Evolutionary conservation across 2,797 vertebrate species (phyloP), one percentile per base, ranked within the genome.

Genomic region (Trematomus bernacchii): DNA sequence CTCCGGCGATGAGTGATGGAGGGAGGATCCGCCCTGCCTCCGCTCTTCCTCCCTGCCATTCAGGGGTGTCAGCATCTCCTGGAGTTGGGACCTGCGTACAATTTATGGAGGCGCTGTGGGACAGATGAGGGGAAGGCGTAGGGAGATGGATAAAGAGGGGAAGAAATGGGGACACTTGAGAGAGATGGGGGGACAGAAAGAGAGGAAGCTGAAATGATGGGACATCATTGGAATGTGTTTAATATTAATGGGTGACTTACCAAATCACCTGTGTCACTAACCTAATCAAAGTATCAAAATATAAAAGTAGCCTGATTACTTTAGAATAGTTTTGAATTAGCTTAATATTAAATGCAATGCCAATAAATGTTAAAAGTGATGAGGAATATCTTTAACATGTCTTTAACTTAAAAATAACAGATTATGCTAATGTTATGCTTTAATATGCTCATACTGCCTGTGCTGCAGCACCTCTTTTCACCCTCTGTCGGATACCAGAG

Each of bases 1-100:
- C 64, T 60, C 74, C 6, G 10, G 66, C 78, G 75, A 73, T 86
- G 83, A 87, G 66, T 82, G 88, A 89, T 76, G 62, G 82, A 83
- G 74, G 80, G 64, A 66, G 71, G 85, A 83, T 81, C 76, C 48
- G 69, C 64, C 71, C 66, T 43, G 71, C 54, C 47, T 77, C 66
- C 4, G 0, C 48, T 66, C 77, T 73, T 69, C 76, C 82, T 80
- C 61, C 67, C 72, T 80, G 75, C 69, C 76, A 66, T 63, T 78
- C 82, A 70, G 48, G 23, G 23, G 64, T 79, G 84, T 88, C 86
- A 84, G 71, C 83, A 80, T 82, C 84, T 62, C 61, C 76, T 48
- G 14, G 79, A 62, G 40, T 73, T 76, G 62, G 47, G 76, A 55
- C 67, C 62, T 19, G 7, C 6, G 43, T 61, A 60, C 52, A 73